Conservation (phyloP, 1,140 invertebrate genomes). For the Aphidius ervi region DNA sequence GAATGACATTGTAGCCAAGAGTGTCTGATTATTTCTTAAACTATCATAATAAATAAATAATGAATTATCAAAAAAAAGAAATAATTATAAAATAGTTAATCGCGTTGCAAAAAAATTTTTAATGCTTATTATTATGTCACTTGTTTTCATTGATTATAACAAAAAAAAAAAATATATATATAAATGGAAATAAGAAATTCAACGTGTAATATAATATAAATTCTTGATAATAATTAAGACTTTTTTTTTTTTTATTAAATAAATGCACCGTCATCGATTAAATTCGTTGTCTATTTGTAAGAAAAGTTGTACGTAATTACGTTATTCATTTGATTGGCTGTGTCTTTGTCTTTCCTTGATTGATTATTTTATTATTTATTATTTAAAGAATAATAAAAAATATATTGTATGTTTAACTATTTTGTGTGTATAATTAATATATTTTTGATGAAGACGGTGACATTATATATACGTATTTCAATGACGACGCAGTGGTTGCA, state of each 20-base stretch:
- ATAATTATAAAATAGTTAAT: slow-evolving; percentile 21
- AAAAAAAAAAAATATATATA: slow-evolving; percentile 28
- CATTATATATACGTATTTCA: slow-evolving; percentile 7
- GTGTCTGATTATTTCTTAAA: slow-evolving; percentile 43
- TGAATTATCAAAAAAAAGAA: slow-evolving; percentile 12
- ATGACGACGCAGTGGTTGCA: slow-evolving; percentile 12
- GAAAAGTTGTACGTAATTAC: not conserved
- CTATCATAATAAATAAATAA: slow-evolving; percentile 27
- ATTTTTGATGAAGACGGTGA: slow-evolving; percentile 1
- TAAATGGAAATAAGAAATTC: slow-evolving; percentile 34
- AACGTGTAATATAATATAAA: slow-evolving; percentile 40
- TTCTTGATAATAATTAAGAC: slow-evolving; percentile 24
- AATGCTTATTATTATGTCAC: slow-evolving; percentile 14
- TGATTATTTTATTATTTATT: not conserved
- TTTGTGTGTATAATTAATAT: not conserved
- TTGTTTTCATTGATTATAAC: slow-evolving; percentile 31
- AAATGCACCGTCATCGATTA: slow-evolving; percentile 22
- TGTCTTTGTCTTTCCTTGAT: not conserved
- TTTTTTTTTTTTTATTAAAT: slow-evolving; percentile 25
- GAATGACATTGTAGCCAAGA: slow-evolving; percentile 28
- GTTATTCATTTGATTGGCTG: not conserved
- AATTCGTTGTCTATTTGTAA: slow-evolving; percentile 9
- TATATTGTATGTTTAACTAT: not conserved
- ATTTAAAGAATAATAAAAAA: not conserved
- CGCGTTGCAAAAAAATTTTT: slow-evolving; percentile 13